Evolutionary conservation across 2,113 vertebrate genomes (phyloP), one percentile per base, ranked within the genome.

Genomic region (Hylia prasina): DNA sequence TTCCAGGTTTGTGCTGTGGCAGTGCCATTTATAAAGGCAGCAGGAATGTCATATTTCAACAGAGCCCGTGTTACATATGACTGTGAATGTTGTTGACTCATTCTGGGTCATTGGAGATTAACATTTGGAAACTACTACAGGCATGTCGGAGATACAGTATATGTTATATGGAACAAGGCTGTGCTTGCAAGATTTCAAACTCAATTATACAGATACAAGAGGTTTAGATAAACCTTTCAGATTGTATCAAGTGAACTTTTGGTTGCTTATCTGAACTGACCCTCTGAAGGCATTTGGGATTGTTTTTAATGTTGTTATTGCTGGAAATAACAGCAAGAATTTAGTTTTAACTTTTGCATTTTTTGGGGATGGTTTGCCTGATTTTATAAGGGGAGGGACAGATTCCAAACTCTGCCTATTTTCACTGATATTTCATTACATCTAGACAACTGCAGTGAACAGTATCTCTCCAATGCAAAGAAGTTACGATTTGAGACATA

Each of bases 231-330:
- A 96, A 92, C 70, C 75, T 96, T 83, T 65, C 71, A 86, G 90
- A 92, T 90, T 90, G 42, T 76, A 83, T 87, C 80, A 88, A 87
- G 77, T 95, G 60, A 95, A 97, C 87, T 95, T 97, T 93, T 51
- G 48, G 45, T 82, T 88, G 60, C 92, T 96, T 96, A 96, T 97
- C 81, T 88, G 70, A 92, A 90, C 86, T 63, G 19, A 94, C 84
- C 70, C 88, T 87, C 82, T 82, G 75, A 86, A 95, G 51, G 48
- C 65, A 79, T 81, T 87, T 71, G 60, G 53, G 75, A 76, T 91
- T 93, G 94, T 75, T 95, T 33, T 48, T 76, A 85, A 64, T 66
- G 39, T 25, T 14, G 70, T 65, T 80, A 44, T 75, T 91, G 51
- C 77, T 92, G 56, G 42, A 89, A 92, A 77, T 57, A 87, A 66